A percentile compares a stretch with the other conserved stretches of the same genome.
Evolutionary conservation across 2,113 vertebrate species (phyloP).

Genomic region (Hemibagrus wyckioides): DNA sequence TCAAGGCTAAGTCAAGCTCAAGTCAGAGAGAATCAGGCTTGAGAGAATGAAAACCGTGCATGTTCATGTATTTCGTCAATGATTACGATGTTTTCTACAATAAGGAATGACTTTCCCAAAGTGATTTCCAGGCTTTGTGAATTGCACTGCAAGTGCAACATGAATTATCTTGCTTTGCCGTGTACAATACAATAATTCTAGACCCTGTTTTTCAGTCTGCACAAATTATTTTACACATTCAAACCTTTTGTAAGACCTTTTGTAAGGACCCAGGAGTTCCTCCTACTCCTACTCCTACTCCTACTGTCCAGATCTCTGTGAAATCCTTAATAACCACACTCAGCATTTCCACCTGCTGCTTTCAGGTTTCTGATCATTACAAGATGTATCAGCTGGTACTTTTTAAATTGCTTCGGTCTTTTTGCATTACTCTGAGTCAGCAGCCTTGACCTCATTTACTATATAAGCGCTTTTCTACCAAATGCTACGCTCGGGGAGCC

Average conservation of each 20-base stretch:
- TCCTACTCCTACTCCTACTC: background rate
- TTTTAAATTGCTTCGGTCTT: background rate
- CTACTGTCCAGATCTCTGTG: background rate
- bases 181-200: background rate
- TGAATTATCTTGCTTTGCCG: background rate
- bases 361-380: background rate
- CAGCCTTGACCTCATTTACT: conserved; percentile 6
- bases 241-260: background rate
- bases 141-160: background rate
- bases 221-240: background rate
- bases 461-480: background rate
- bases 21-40: background rate
- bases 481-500: background rate
- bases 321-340: background rate
- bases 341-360: conserved; percentile 8
- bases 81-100: background rate
- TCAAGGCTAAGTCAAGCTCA: background rate
- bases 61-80: background rate
- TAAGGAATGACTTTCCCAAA: background rate
- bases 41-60: background rate
- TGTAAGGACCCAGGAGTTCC: background rate
- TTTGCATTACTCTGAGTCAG: background rate
- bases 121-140: conserved; percentile 6
- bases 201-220: background rate
- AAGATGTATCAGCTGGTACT: background rate